phyloP scores from a whole-genome alignment of 2,113 vertebrate genomes.

The Pholis gunnellus region DNA sequence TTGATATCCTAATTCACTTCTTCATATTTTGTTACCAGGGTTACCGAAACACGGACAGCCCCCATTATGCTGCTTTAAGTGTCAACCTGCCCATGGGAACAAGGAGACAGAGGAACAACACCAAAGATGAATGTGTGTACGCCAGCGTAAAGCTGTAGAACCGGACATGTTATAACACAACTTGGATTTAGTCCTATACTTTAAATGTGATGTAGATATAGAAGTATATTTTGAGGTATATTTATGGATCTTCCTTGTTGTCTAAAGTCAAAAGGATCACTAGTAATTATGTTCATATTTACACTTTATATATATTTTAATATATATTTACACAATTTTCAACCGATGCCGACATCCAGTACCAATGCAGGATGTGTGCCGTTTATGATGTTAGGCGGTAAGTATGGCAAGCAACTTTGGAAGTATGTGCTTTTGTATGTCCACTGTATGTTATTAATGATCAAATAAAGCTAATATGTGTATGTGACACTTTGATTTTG shows the following conservation, averaged over 20 bases:
- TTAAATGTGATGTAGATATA: background rate
- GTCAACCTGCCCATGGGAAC: background rate
- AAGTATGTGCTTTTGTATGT: background rate
- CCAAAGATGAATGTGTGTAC: constrained; percentile 12
- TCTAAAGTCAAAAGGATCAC: background rate
- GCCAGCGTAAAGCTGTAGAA: constrained; percentile 20
- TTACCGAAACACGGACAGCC: background rate
- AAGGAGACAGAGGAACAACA: background rate
- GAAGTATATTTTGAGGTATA: background rate
- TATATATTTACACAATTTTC: background rate
- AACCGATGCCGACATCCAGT: background rate
- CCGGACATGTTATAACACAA: background rate
- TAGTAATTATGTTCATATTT: background rate
- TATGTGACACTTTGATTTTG: background rate
- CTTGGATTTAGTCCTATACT: background rate
- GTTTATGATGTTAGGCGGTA: background rate
- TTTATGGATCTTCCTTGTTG: background rate
- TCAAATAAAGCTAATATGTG: background rate
- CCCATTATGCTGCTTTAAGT: background rate
- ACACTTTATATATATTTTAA: too few species aligned
- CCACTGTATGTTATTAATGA: background rate
- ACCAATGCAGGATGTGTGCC: background rate
- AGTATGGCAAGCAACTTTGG: background rate
- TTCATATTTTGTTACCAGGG: background rate
- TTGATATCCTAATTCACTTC: background rate